phyloP scores from a whole-genome alignment of 2,797 vertebrate species.

The Lepus townsendii region DNA sequence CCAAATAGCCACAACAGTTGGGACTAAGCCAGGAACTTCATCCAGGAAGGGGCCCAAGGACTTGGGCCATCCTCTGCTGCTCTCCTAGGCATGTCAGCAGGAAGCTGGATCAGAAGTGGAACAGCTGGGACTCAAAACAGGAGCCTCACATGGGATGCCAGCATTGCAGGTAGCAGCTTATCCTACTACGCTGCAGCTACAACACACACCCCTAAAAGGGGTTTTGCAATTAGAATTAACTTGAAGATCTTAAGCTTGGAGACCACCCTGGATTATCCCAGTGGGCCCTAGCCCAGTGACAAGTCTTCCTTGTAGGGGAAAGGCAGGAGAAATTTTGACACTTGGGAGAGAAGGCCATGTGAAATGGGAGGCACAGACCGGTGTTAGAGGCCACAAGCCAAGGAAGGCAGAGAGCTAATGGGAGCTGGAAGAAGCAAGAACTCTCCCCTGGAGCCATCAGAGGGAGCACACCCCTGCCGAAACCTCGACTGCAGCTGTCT shows the following conservation, averaged over 20 bases:
- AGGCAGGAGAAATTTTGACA: background rate
- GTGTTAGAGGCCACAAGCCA: background rate
- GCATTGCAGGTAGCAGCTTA: too few species aligned
- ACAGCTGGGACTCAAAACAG: too few species aligned
- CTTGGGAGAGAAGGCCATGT: background rate
- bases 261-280: background rate
- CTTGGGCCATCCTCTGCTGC: too few species aligned
- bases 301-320: background rate
- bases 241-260: conserved; percentile 27
- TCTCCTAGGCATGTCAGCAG: too few species aligned
- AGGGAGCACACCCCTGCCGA: background rate
- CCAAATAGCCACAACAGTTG: too few species aligned
- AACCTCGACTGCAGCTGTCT: background rate
- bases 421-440: background rate
- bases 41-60: too few species aligned
- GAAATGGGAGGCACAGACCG: background rate
- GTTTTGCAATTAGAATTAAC: background rate
- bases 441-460: background rate
- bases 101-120: too few species aligned
- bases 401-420: background rate
- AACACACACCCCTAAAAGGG: too few species aligned
- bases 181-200: too few species aligned
- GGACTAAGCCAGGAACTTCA: too few species aligned
- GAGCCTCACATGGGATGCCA: too few species aligned
- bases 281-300: background rate